Evolutionary conservation across 2,113 vertebrate species (phyloP).

Genomic region (Calidris pugnax): DNA sequence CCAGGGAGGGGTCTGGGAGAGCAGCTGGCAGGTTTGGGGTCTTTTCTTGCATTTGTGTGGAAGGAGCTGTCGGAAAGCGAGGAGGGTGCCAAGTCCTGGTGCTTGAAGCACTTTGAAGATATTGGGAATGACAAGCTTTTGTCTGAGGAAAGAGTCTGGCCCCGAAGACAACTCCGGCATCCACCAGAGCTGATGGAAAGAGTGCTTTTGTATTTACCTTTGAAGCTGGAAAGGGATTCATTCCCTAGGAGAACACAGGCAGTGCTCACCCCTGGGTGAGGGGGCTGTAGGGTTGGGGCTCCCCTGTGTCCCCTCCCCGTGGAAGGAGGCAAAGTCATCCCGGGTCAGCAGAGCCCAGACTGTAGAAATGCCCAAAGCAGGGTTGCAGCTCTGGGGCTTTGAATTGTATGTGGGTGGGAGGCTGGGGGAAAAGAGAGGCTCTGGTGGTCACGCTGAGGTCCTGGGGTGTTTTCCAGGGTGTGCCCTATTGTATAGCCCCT

Average conservation of each 20-base stretch:
- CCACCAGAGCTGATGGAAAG: not conserved
- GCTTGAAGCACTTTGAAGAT: not conserved
- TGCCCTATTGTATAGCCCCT: not conserved
- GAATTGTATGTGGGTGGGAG: not conserved
- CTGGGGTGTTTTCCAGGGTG: not conserved
- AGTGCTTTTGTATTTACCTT: not conserved
- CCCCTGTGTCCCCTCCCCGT: accelerated
- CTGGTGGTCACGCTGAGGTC: not conserved
- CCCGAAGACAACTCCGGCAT: not conserved
- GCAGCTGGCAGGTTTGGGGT: not conserved
- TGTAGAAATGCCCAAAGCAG: not conserved
- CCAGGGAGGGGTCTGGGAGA: not conserved
- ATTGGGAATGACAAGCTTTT: accelerated
- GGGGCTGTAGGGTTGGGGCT: accelerated
- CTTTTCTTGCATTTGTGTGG: not conserved
- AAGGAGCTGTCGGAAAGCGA: not conserved
- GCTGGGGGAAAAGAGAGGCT: not conserved
- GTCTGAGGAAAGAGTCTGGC: not conserved
- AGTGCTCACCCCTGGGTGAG: not conserved
- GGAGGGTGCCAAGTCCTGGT: not conserved
- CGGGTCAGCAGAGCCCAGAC: not conserved
- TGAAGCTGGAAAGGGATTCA: not conserved
- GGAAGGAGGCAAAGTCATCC: not conserved
- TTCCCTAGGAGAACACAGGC: not conserved
- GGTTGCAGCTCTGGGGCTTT: not conserved